Evolutionary conservation across 92 coral and sea anemone species (phyloP), one percentile per base, ranked within the genome.

Genomic region (Plumapathes pennacea): DNA sequence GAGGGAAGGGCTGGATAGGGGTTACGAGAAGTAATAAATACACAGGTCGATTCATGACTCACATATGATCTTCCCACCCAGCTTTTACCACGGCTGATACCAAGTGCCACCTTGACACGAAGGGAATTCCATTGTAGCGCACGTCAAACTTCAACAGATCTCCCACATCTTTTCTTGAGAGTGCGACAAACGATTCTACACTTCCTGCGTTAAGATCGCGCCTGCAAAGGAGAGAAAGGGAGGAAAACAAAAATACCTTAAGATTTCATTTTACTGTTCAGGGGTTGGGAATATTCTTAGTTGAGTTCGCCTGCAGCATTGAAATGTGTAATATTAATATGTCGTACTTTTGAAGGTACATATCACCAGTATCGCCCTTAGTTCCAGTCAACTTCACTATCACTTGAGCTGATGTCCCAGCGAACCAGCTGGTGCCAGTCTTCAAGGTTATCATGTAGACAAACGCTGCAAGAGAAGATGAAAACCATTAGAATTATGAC

Each of bases 381-480:
- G 52, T 60, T 21, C 95, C 95, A 60, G 48, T 58, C 37, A 86
- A 32, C 57, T 56, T 76, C 23, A 82, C 71, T 14, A 78, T 82
- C 31, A 86, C 40, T 30, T 71, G 48, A 25, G 67, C 55, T 29
- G 65, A 24, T 14, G 72, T 64, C 0, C 89, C 85, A 32, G 85
- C 81, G 28, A 72, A 78, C 79, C 76, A 82, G 10, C 78, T 74
- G 46, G 46, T 63, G 6, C 89, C 89, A 2, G 95, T 86, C 62
- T 72, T 76, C 54, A 86, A 72, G 19, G 82, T 71, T 54, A 86
- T 60, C 37, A 29, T 72, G 62, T 86, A 86, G 53, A 81, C 89
- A 32, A 46, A 72, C 19, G 54, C 95, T 86, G 38, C 4, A 44
- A 27, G n/a, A n/a, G n/a, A n/a, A n/a, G n/a, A n/a, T n/a, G n/a